Evolutionary conservation across 2,113 vertebrate genomes (phyloP), one percentile per base, ranked within the genome.

Genomic region (Xiphias gladius): DNA sequence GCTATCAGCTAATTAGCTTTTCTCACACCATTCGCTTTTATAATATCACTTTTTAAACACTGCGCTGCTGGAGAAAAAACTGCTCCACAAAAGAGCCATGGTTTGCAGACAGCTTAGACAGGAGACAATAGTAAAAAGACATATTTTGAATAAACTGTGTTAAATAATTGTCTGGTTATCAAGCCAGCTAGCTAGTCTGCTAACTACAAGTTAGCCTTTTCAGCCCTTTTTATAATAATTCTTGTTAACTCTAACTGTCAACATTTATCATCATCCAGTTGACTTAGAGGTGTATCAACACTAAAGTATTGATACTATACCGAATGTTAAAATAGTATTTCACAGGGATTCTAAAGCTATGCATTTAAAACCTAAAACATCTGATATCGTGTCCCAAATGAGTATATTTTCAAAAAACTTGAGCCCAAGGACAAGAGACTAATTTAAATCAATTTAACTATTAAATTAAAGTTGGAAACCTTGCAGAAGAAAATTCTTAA

Each of bases 391-490:
- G 26, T 58, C 63, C 46, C 24, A 72, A 69, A 66, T 78, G 22
- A 85, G 43, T 58, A 30, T 54, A 50, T 83, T 72, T 59, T 43
- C 63, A 43, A 19, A 41, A 46, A 76, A 73, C 48, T n/a, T 77
- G 37, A 72, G 62, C 35, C 69, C 89, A 88, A 90, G 86, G 89
- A 89, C 86, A 79, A 65, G n/a, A 80, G 28, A 86, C 57, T 83
- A 46, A 85, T 89, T 84, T 72, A 84, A 30, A 83, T 73, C 61
- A 82, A 57, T 41, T 77, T 50, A 8, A 55, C 69, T 64, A 11
- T 81, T 72, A 74, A 86, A 73, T 82, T 74, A 74, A 82, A 87
- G 26, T 70, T 39, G 39, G 43, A 70, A 61, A 67, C 63, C 76
- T 92, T 48, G 59, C 52, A 37, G 43, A 30, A 83, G 65, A 82